Percentiles rank a stretch among this genome's conserved stretches.
Evolutionary conservation across 2,113 vertebrate genomes (phyloP).

Genomic region (Morone saxatilis): DNA sequence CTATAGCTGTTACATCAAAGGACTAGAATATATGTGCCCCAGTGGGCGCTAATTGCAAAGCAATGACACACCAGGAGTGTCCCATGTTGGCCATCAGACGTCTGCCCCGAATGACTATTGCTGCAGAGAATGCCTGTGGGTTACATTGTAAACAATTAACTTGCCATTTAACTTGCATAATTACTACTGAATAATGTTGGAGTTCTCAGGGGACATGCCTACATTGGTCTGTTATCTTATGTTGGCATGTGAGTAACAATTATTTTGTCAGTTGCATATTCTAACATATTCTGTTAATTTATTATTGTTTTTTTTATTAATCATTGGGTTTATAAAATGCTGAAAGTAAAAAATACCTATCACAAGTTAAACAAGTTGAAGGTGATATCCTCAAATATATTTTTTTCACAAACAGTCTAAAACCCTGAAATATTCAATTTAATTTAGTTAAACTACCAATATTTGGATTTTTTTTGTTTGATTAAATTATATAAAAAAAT

Average conservation of each 20-base stretch:
- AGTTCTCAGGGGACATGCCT: slow-evolving; percentile 14
- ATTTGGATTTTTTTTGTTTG: not conserved
- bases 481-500: not conserved
- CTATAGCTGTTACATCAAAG: slow-evolving; percentile 23
- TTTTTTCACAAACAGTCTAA: not conserved
- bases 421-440: not conserved
- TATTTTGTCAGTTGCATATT: no score
- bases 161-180: slow-evolving; percentile 44
- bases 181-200: slow-evolving; percentile 19
- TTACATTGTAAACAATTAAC: slow-evolving; percentile 45
- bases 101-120: slow-evolving; percentile 15
- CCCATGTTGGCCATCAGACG: slow-evolving; percentile 21
- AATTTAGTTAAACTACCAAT: not conserved
- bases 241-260: not conserved
- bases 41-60: slow-evolving; percentile 48
- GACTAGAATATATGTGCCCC: slow-evolving; percentile 14
- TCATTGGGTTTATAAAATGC: not conserved
- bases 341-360: not conserved
- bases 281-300: not conserved
- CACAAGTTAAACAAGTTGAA: not conserved
- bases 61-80: slow-evolving; percentile 50
- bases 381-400: not conserved
- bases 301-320: not conserved
- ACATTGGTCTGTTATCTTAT: not conserved
- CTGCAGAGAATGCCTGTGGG: slow-evolving; percentile 31